These are phyloP conservation scores for Pogonomyrmex californicus DNA, from an alignment of 1,140 invertebrate species.

Conservation along the genomic window DNA sequence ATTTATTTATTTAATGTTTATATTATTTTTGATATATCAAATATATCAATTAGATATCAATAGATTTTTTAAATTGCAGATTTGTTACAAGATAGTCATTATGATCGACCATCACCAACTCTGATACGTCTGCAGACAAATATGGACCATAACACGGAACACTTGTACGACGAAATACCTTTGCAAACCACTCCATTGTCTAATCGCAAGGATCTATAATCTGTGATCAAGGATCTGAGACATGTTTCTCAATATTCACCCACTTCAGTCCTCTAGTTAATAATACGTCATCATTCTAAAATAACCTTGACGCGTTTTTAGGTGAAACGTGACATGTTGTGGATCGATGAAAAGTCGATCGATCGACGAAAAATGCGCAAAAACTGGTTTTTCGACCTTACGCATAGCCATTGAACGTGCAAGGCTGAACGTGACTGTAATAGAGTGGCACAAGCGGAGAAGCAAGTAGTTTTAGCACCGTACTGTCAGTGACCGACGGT, in stretches of 20 bases:
- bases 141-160: constrained; percentile 78
- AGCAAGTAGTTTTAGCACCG: constrained; percentile 17
- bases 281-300: not conserved
- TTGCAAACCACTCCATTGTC: constrained; percentile 77
- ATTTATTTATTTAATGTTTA: not conserved
- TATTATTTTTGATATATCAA: not conserved
- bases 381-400: constrained; percentile 73
- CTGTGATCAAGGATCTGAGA: not conserved
- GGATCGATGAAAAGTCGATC: constrained; percentile 21
- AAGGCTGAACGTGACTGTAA: constrained; percentile 63
- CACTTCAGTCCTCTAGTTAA: constrained; percentile 8
- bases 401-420: constrained; percentile 32
- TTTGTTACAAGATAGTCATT: constrained; percentile 82
- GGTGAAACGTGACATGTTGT: not conserved
- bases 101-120: constrained; percentile 81
- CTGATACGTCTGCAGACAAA: constrained; percentile 65
- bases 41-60: not conserved
- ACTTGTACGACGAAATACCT: constrained; percentile 85
- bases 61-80: constrained; percentile 68
- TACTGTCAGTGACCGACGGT: constrained; percentile 39
- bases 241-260: not conserved
- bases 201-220: constrained; percentile 73
- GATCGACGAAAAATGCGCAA: constrained; percentile 52
- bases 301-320: not conserved
- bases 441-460: not conserved